Percentiles rank a stretch among this genome's conserved stretches.
phyloP scores from a whole-genome alignment of 2,113 vertebrate species.

The Leptodactylus fuscus region DNA sequence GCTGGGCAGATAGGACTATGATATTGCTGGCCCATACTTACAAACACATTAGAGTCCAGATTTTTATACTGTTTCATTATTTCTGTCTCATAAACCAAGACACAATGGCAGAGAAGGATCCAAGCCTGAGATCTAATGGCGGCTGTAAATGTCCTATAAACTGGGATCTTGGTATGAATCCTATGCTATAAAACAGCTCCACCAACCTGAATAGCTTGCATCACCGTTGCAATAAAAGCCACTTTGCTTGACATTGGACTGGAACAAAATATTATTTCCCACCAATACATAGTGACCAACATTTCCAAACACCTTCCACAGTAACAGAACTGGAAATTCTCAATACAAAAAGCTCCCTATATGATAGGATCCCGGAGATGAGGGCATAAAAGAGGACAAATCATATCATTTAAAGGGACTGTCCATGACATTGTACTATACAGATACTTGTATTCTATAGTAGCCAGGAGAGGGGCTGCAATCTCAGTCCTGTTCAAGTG shows the following conservation, averaged over 20 bases:
- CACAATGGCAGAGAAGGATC: background rate
- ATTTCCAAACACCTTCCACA: background rate
- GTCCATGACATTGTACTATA: no score
- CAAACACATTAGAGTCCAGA: background rate
- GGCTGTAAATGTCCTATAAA: constrained; percentile 14
- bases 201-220: background rate
- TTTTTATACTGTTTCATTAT: constrained; percentile 15
- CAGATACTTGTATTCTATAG: no score
- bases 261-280: background rate
- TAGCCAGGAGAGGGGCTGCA: no score
- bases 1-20: background rate
- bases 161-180: constrained; percentile 17
- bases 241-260: background rate
- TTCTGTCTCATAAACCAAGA: background rate
- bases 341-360: background rate
- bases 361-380: background rate
- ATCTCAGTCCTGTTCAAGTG: no score
- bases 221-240: background rate
- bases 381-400: no score
- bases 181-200: background rate
- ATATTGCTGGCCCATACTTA: background rate
- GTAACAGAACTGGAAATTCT: background rate
- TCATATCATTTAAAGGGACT: no score
- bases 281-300: background rate
- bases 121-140: background rate